Evolutionary conservation across 35 echinoderm and acorn worm genomes (phyloP).

Genomic region (Lytechinus variegatus): DNA sequence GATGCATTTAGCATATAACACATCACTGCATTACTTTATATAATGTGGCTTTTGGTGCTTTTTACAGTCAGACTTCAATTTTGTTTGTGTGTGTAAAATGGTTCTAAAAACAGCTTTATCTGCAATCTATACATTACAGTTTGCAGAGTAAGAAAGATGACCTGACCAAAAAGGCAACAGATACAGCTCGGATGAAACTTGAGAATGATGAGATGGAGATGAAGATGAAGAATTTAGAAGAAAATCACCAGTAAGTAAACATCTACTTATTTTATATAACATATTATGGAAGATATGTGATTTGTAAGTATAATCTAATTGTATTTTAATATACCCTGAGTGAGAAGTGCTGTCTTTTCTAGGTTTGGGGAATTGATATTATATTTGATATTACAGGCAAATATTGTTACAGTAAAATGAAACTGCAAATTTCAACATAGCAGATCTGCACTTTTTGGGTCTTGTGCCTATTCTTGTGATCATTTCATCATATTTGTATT

Average conservation of each 20-base stretch:
- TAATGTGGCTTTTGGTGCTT: too few relatives aligned
- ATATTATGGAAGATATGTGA: background rate
- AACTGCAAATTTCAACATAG: too few relatives aligned
- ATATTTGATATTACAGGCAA: too few relatives aligned
- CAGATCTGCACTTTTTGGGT: too few relatives aligned
- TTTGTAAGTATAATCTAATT: background rate
- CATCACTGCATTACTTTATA: too few relatives aligned
- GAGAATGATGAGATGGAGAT: conserved; percentile 91
- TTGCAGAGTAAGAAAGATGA: conserved; percentile 85
- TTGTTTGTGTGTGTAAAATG: too few relatives aligned
- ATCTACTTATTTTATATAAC: background rate
- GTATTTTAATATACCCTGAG: background rate
- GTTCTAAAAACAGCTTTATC: background rate
- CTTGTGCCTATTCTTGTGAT: too few relatives aligned
- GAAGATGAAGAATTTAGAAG: conserved; percentile 86
- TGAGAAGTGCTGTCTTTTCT: background rate
- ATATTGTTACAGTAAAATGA: too few relatives aligned
- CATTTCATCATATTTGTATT: too few relatives aligned
- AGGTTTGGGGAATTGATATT: background rate
- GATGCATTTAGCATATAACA: too few relatives aligned
- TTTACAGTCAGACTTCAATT: too few relatives aligned
- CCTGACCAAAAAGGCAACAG: conserved; percentile 77
- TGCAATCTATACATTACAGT: background rate
- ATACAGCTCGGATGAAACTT: conserved; percentile 93
- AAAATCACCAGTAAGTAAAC: conserved; percentile 90